Evolutionary conservation across 1,140 invertebrate species (phyloP).

Genomic region (Hyles vespertilio): DNA sequence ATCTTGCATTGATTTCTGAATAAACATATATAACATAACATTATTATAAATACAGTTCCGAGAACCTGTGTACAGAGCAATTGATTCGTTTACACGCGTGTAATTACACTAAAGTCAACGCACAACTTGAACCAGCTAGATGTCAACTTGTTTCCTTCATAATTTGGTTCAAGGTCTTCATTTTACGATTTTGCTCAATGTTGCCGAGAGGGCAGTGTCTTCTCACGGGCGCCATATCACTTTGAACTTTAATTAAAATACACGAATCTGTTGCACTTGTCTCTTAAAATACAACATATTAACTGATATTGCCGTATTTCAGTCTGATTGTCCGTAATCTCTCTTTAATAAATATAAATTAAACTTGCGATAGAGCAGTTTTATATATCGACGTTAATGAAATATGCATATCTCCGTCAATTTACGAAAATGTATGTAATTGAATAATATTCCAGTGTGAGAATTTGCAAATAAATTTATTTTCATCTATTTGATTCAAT

Average conservation of each 20-base stretch:
- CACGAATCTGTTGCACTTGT: too few relatives aligned
- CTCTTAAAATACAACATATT: too few relatives aligned
- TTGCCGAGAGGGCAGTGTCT: slow-evolving; percentile 3
- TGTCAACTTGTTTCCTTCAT: slow-evolving; percentile 19
- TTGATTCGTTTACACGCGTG: slow-evolving; percentile 5
- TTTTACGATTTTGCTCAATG: slow-evolving; percentile 17
- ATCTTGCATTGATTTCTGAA: too few relatives aligned
- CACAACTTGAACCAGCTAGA: background rate
- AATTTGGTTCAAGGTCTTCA: slow-evolving; percentile 34
- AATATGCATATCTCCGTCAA: background rate
- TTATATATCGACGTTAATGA: background rate
- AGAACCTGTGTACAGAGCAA: slow-evolving; percentile 5
- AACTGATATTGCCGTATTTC: too few relatives aligned
- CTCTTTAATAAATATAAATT: too few relatives aligned
- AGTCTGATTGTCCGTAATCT: too few relatives aligned
- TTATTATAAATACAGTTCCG: slow-evolving; percentile 8
- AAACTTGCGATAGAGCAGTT: background rate
- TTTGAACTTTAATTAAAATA: slow-evolving; percentile 14
- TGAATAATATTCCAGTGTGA: too few relatives aligned
- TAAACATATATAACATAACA: too few relatives aligned
- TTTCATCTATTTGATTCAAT: too few relatives aligned
- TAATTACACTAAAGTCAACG: slow-evolving; percentile 5
- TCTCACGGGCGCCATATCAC: slow-evolving; percentile 4
- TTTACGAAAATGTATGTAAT: too few relatives aligned
- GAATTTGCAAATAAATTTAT: too few relatives aligned